Conservation (phyloP, 2,888 invertebrate species). For the Oxytorus armatus region DNA sequence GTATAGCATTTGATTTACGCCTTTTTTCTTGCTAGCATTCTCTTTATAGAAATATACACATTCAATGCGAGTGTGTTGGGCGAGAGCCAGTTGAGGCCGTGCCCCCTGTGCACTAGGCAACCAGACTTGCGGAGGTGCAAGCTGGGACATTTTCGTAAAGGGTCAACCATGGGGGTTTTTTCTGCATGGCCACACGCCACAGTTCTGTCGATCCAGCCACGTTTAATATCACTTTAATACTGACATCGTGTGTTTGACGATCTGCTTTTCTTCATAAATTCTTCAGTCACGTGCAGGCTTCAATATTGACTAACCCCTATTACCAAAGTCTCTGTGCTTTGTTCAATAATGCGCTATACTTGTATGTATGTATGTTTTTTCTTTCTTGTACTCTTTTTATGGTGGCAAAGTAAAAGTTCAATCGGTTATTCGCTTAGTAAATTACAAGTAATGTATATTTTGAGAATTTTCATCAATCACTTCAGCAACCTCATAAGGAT, state of each 20-base stretch:
- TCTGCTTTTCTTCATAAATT: slow-evolving; percentile 20
- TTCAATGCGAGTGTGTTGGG: slow-evolving; percentile 61
- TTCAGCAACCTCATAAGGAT: no score
- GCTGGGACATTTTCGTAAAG: slow-evolving; percentile 42
- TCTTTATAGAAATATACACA: slow-evolving; percentile 3
- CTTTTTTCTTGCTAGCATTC: not conserved
- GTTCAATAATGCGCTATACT: not conserved
- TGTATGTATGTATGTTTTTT: not conserved
- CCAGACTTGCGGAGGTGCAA: slow-evolving; percentile 54
- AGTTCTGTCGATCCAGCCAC: slow-evolving; percentile 20
- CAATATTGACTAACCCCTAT: slow-evolving; percentile 25
- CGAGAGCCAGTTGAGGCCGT: slow-evolving; percentile 61
- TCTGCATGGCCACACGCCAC: not conserved
- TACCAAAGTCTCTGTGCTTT: not conserved
- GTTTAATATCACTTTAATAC: slow-evolving; percentile 60
- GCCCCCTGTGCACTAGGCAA: slow-evolving; percentile 58
- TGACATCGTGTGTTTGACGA: slow-evolving; percentile 58
- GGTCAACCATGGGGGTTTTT: not conserved
- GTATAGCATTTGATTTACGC: not conserved
- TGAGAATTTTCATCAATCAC: no score
- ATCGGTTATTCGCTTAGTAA: no score
- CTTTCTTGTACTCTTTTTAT: not conserved
- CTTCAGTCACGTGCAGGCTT: slow-evolving; percentile 37
- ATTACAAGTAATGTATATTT: no score
- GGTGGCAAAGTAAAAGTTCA: not conserved